These are phyloP conservation scores for Argentina silus DNA, from an alignment of 2,797 vertebrate genomes.

Conservation along the genomic window DNA sequence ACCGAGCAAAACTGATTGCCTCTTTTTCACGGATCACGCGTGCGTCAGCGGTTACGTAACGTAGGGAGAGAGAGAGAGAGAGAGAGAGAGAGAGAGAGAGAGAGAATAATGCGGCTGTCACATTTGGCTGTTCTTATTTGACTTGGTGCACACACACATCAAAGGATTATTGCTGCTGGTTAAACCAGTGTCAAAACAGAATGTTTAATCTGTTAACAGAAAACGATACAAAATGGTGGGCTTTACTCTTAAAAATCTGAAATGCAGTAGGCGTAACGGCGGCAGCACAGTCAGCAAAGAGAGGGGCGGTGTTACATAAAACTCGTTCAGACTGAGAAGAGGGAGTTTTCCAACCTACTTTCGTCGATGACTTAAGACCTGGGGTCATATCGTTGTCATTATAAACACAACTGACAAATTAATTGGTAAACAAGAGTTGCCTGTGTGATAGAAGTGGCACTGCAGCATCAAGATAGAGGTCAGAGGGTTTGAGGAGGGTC, in stretches of 20 bases:
- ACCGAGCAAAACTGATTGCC: conserved; percentile 76
- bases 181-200: conserved; percentile 21
- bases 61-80: conserved; percentile 10
- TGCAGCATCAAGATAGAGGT: not conserved
- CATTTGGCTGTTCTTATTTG: conserved; percentile 57
- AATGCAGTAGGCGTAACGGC: not conserved
- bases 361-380: too few relatives aligned
- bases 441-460: not conserved
- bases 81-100: not conserved
- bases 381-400: too few relatives aligned
- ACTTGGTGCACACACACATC: conserved; percentile 30
- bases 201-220: conserved; percentile 30
- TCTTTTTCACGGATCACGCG: conserved; percentile 77
- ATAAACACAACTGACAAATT: too few relatives aligned
- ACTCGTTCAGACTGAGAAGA: not conserved
- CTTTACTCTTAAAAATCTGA: not conserved
- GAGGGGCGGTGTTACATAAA: not conserved
- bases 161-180: conserved; percentile 29
- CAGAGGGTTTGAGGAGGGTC: not conserved
- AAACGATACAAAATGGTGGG: conserved; percentile 9
- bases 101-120: conserved; percentile 51
- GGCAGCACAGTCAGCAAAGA: not conserved
- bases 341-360: not conserved
- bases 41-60: conserved; percentile 74
- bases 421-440: not conserved